Conservation (phyloP, 2,888 invertebrate species). For the Portevinia maculata region DNA sequence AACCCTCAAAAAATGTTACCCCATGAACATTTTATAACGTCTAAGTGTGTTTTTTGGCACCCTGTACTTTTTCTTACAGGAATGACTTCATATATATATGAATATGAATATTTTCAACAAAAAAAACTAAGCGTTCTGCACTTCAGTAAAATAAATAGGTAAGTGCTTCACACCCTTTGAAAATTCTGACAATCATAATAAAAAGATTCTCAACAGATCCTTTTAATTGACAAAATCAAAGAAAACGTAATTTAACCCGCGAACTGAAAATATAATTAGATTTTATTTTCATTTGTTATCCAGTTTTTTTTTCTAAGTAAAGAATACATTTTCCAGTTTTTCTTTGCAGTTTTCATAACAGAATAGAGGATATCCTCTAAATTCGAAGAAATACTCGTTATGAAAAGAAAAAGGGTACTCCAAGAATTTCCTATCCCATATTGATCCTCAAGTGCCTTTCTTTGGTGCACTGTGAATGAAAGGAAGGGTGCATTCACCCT, state of each 20-base stretch:
- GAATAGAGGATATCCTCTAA: conserved; percentile 57
- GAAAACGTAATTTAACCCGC: conserved; percentile 20
- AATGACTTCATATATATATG: neutral
- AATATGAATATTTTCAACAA: neutral
- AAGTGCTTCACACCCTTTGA: conserved; percentile 49
- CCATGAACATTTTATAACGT: no score
- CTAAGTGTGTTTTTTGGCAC: no score
- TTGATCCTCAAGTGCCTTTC: conserved; percentile 46
- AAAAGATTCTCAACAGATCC: conserved; percentile 35
- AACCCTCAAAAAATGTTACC: no score
- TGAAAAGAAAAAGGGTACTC: conserved; percentile 44
- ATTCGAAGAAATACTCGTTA: conserved; percentile 15
- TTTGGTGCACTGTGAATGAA: conserved; percentile 3
- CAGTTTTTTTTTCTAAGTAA: conserved; percentile 36
- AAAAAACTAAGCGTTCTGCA: conserved; percentile 6
- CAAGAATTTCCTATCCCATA: conserved; percentile 42
- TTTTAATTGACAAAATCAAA: conserved; percentile 43
- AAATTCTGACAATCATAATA: conserved; percentile 3
- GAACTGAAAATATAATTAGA: conserved; percentile 8
- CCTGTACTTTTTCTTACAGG: neutral
- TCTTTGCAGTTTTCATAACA: conserved; percentile 26
- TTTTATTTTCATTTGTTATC: conserved; percentile 21
- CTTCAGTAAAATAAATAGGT: conserved; percentile 5
- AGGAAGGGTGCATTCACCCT: conserved; percentile 57
- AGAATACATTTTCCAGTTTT: no score